Conservation (phyloP, 1,140 invertebrate species). For the Drosophila truncata region DNA sequence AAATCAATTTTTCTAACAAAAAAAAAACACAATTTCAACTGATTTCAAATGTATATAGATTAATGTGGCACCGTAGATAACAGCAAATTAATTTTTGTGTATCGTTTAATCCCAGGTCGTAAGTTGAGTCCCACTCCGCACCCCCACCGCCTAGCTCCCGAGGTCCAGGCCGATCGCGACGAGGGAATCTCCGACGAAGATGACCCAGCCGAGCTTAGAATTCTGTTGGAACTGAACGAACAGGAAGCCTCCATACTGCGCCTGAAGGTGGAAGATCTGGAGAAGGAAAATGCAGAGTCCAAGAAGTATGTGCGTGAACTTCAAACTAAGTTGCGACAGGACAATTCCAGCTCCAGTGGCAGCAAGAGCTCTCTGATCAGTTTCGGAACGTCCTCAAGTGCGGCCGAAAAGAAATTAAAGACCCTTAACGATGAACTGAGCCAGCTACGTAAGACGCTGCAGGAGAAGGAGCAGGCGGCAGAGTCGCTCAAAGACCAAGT, state of each 20-base stretch:
- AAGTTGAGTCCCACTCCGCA: conserved; percentile 89
- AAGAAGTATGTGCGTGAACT: conserved; percentile 92
- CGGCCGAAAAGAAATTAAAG: conserved; percentile 90
- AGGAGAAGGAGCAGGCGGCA: conserved; percentile 93
- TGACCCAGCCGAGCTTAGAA: conserved; percentile 90
- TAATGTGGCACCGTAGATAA: background rate
- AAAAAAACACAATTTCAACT: background rate
- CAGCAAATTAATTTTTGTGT: background rate
- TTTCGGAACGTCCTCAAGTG: conserved; percentile 63
- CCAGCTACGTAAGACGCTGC: conserved; percentile 90
- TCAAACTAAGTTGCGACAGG: conserved; percentile 88
- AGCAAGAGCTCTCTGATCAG: conserved; percentile 61
- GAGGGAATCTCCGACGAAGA: conserved; percentile 92
- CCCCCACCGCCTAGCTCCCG: conserved; percentile 88
- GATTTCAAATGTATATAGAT: background rate
- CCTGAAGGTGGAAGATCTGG: conserved; percentile 93
- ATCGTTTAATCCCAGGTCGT: conserved; percentile 85
- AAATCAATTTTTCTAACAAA: background rate
- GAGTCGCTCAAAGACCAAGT: conserved; percentile 91
- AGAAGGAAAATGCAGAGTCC: conserved; percentile 91
- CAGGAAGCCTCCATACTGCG: conserved; percentile 93
- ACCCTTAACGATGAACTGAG: conserved; percentile 90
- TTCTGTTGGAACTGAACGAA: conserved; percentile 95
- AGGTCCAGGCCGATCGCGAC: conserved; percentile 89
- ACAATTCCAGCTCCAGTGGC: conserved; percentile 76